Evolutionary conservation across 2,888 invertebrate genomes (phyloP), one percentile per base, ranked within the genome.

Genomic region (Xestobium rufovillosum): DNA sequence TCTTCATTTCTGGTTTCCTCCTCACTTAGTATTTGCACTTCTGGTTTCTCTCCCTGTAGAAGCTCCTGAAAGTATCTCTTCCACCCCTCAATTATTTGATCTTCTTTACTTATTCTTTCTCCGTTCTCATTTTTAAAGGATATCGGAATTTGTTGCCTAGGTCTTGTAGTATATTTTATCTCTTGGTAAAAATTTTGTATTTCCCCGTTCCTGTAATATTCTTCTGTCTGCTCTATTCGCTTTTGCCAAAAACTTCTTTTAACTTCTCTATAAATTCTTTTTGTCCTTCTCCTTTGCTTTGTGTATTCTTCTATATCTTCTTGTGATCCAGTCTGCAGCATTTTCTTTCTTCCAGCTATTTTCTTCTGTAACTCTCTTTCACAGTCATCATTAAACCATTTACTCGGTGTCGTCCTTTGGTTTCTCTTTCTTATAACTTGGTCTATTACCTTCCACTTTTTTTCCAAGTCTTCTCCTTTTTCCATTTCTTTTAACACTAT

Each of bases 31-130:
- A n/a, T n/a, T n/a, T n/a, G n/a, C n/a, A n/a, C n/a, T n/a, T n/a
- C n/a, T n/a, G n/a, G n/a, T n/a, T n/a, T n/a, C n/a, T 19, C n/a
- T 19, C 23, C 23, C n/a, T n/a, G 6, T 19, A 19, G 23, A 6
- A 19, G 23, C 23, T 19, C 23, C n/a, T 19, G 23, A 19, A 19
- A 19, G n/a, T 19, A 19, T 6, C n/a, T 19, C n/a, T 19, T 19
- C 23, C 23, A 19, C 23, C 23, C 23, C n/a, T 19, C 23, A 8
- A 19, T 19, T 19, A 19, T 19, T 19, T n/a, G 6, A 19, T 19
- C 23, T n/a, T 19, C 23, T n/a, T 19, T n/a, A n/a, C n/a, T 19
- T 19, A 19, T n/a, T 19, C 23, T 19, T 19, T 19, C 23, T 19
- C 23, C 23, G n/a, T 19, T 19, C 23, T 19, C n/a, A n/a, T 19